These are phyloP conservation scores for Chrysolina oricalcia DNA, from an alignment of 2,888 invertebrate species.

Conservation along the genomic window DNA sequence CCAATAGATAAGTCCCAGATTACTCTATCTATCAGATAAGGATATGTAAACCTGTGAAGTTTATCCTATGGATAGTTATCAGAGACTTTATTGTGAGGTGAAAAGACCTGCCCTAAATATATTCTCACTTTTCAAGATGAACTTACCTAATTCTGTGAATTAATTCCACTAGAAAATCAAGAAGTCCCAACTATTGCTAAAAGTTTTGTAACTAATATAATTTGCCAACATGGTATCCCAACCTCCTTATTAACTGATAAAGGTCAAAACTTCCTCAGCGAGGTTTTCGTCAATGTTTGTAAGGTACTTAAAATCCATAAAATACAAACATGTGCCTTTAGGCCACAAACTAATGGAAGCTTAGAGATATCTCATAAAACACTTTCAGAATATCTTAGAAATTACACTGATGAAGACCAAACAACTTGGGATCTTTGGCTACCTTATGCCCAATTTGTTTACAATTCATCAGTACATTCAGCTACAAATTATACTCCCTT, in stretches of 20 bases:
- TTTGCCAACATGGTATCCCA: not conserved
- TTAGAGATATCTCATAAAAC: not conserved
- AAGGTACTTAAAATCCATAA: too few species aligned
- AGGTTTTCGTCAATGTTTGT: too few species aligned
- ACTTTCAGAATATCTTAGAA: not conserved
- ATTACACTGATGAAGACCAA: not conserved
- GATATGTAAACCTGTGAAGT: too few species aligned
- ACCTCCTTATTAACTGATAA: not conserved
- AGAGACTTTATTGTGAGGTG: too few species aligned
- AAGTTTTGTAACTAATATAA: not conserved
- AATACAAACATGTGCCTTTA: too few species aligned
- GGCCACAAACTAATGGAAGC: not conserved
- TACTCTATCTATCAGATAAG: too few species aligned
- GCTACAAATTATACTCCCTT: not conserved
- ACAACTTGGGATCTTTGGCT: too few species aligned
- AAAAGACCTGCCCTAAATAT: too few species aligned
- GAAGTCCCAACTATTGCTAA: not conserved
- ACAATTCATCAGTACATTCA: not conserved
- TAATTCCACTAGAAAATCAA: not conserved
- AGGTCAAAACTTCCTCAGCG: not conserved
- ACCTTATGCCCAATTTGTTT: too few species aligned
- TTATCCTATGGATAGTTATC: too few species aligned
- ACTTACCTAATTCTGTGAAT: not conserved
- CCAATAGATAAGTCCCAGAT: too few species aligned
- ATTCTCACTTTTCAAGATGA: constrained; percentile 3